Evolutionary conservation across 1,140 invertebrate genomes (phyloP).

Genomic region (Euschistus heros): DNA sequence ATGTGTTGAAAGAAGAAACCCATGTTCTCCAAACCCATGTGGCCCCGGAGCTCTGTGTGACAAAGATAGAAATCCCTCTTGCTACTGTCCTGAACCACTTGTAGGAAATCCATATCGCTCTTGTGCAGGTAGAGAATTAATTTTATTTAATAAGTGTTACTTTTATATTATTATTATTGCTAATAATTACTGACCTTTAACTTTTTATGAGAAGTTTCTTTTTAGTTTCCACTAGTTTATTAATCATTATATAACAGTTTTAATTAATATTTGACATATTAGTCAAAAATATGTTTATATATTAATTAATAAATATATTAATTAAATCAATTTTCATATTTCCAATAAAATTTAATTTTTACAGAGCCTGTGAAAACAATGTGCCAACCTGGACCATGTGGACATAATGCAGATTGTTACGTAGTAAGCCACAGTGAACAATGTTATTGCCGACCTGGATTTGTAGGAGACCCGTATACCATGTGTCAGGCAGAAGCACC

Average conservation of each 20-base stretch:
- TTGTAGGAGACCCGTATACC: slow-evolving; percentile 60
- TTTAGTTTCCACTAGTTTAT: no score
- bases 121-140: slow-evolving; percentile 42
- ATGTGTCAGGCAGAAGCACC: slow-evolving; percentile 51
- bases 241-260: no score
- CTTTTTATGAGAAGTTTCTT: background rate
- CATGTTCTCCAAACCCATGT: slow-evolving; percentile 71
- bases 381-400: slow-evolving; percentile 66
- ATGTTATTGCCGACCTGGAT: slow-evolving; percentile 65
- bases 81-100: slow-evolving; percentile 63
- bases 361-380: slow-evolving; percentile 40
- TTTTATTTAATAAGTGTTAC: background rate
- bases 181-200: background rate
- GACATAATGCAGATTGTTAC: slow-evolving; percentile 66
- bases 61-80: slow-evolving; percentile 59
- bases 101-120: slow-evolving; percentile 67
- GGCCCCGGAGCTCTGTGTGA: slow-evolving; percentile 68
- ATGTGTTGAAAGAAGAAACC: slow-evolving; percentile 62
- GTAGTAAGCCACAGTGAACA: slow-evolving; percentile 57
- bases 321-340: no score
- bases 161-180: background rate
- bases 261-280: no score
- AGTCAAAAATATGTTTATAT: no score
- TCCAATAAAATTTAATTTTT: slow-evolving; percentile 21
- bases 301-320: no score